Percentiles rank a stretch among this genome's conserved stretches.
Conservation (phyloP, 2,113 vertebrate species). For the Chinchilla lanigera region DNA sequence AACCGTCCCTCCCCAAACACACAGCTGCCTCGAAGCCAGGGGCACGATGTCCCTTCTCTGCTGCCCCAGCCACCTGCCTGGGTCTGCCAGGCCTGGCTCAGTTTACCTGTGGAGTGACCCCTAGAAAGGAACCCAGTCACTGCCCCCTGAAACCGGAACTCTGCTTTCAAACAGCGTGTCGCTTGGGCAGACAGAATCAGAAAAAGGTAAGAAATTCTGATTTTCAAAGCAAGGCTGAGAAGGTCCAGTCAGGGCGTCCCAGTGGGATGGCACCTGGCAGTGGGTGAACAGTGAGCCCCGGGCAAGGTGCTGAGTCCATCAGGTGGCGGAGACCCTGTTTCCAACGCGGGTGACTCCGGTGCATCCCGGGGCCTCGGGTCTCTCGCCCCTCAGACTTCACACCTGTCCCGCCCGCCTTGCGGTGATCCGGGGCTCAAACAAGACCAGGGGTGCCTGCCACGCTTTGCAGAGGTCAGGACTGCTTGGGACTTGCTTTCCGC, state of each 20-base stretch:
- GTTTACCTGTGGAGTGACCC: not conserved
- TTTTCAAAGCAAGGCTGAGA: not conserved
- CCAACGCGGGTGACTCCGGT: not conserved
- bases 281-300: not conserved
- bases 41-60: not conserved
- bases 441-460: not conserved
- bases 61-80: not conserved
- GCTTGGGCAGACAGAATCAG: not conserved
- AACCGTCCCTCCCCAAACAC: not conserved
- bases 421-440: not conserved
- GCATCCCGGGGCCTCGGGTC: not conserved
- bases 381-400: not conserved
- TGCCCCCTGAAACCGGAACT: not conserved
- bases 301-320: not conserved
- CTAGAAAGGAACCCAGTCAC: not conserved
- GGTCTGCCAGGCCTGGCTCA: not conserved
- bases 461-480: not conserved
- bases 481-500: not conserved
- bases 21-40: not conserved
- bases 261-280: not conserved
- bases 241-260: not conserved
- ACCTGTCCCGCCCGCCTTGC: not conserved
- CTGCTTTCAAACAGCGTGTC: not conserved
- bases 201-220: not conserved
- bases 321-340: accelerated